Evolutionary conservation across 2,888 invertebrate genomes (phyloP).

Genomic region (Andricus quercusramuli): DNA sequence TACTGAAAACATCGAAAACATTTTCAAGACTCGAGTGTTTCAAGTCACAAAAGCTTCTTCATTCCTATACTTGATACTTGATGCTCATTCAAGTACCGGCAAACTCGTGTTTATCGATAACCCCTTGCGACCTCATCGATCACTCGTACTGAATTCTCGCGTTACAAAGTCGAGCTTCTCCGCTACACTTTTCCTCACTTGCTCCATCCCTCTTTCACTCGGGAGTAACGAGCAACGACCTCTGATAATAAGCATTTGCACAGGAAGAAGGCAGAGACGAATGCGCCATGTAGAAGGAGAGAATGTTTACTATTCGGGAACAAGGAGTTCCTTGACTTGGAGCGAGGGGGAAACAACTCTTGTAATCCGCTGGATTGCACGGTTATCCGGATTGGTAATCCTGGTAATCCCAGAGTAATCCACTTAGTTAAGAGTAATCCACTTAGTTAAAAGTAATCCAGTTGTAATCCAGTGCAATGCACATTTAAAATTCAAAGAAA

Average conservation of each 20-base stretch:
- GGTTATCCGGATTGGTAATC: too few relatives aligned
- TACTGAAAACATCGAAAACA: not conserved
- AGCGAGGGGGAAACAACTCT: not conserved
- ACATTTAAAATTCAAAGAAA: too few relatives aligned
- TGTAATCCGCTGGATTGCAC: too few relatives aligned
- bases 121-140: conserved; percentile 31
- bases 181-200: conserved; percentile 15
- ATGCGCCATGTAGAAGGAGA: conserved; percentile 26
- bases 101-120: conserved; percentile 24
- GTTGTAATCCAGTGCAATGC: too few relatives aligned
- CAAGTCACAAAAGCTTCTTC: not conserved
- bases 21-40: conserved; percentile 6
- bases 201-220: not conserved
- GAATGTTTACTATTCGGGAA: conserved; percentile 32
- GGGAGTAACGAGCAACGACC: conserved; percentile 37
- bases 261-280: conserved; percentile 36
- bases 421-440: too few relatives aligned
- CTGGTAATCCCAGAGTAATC: too few relatives aligned
- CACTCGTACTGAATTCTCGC: conserved; percentile 2
- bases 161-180: conserved; percentile 29
- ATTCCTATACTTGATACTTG: not conserved
- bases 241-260: conserved; percentile 35
- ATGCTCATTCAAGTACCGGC: conserved; percentile 25
- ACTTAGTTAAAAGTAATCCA: too few relatives aligned
- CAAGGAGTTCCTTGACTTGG: conserved; percentile 21